Evolutionary conservation across 2,888 invertebrate species (phyloP), one percentile per base, ranked within the genome.

Genomic region (Nemurella pictetii): DNA sequence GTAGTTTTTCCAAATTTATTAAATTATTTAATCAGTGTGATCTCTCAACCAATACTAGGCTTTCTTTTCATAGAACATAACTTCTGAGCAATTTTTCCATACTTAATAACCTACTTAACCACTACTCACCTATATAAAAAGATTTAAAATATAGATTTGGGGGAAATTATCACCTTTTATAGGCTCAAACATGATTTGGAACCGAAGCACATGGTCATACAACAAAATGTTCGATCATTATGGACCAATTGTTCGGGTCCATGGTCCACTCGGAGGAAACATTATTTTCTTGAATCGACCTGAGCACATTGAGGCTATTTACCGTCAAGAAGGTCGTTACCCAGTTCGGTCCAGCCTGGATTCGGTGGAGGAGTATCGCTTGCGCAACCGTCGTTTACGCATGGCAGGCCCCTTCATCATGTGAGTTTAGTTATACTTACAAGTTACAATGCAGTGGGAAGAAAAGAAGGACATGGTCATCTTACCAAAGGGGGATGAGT

Each of bases 161-260:
- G n/a, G 15, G 27, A 83, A 73, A 36, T 83, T n/a, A n/a, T n/a
- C n/a, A n/a, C n/a, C n/a, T n/a, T n/a, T n/a, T 83, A 15, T 30
- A 86, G 86, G 86, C 12, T 32, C 85, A 0, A 85, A 90, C 84
- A 87, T 92, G 36, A 89, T 89, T 35, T 92, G 92, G 92, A 91
- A 91, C 81, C 90, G 90, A 28, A 91, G 91, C 85, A 86, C 90
- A 9, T 89, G 89, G 9, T 90, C 92, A 0, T 89, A 92, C 84
- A 90, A 89, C 32, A 91, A 90, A 87, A 87, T 92, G 5, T 90
- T 92, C 86, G 90, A 92, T 83, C 90, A 91, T 86, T 94, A 94
- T 87, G 94, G 94, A 0, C 94, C 94, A 0, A 92, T 94, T 0
- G 94, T 94, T 9, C 92, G 94, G 83, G 91, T 94, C 83, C 92